Percentiles rank a stretch among this genome's conserved stretches.
Conservation (phyloP, 2,888 invertebrate genomes). For the Dioctria linearis region DNA sequence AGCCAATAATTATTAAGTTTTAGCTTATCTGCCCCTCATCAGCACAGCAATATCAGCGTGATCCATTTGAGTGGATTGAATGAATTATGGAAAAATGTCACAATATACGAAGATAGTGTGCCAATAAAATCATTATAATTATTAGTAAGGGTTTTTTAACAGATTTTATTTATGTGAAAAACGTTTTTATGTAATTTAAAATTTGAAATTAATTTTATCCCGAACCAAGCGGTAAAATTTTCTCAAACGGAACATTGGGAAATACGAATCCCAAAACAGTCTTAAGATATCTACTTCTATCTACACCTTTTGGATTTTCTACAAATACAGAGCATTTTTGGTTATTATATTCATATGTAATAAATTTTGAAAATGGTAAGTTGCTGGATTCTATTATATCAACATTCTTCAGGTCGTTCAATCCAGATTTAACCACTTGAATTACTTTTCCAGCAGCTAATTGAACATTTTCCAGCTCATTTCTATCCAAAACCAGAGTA, state of each 20-base stretch:
- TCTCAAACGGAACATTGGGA: not conserved
- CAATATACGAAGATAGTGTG: too few relatives aligned
- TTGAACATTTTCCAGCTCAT: conserved; percentile 68
- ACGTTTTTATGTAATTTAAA: too few relatives aligned
- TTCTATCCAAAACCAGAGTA: conserved; percentile 72
- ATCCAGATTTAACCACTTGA: conserved; percentile 64
- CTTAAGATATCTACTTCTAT: not conserved
- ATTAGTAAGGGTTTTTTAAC: too few relatives aligned
- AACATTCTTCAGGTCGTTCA: not conserved
- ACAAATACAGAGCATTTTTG: conserved; percentile 75
- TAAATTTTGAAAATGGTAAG: conserved; percentile 76
- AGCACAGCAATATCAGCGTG: too few relatives aligned
- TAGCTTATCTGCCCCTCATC: too few relatives aligned
- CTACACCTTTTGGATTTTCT: conserved; percentile 76
- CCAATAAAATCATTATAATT: too few relatives aligned
- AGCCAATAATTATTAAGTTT: too few relatives aligned
- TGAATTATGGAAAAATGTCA: too few relatives aligned
- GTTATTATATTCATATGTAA: conserved; percentile 75
- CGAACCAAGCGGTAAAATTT: not conserved
- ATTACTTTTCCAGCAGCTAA: conserved; percentile 71
- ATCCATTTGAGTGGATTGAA: too few relatives aligned
- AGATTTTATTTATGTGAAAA: too few relatives aligned
- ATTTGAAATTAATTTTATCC: too few relatives aligned
- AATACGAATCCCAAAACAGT: not conserved
- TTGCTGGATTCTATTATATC: not conserved